Base-by-base conservation (phyloP, 2,888 invertebrate genomes). In the Xylota sylvarum region DNA sequence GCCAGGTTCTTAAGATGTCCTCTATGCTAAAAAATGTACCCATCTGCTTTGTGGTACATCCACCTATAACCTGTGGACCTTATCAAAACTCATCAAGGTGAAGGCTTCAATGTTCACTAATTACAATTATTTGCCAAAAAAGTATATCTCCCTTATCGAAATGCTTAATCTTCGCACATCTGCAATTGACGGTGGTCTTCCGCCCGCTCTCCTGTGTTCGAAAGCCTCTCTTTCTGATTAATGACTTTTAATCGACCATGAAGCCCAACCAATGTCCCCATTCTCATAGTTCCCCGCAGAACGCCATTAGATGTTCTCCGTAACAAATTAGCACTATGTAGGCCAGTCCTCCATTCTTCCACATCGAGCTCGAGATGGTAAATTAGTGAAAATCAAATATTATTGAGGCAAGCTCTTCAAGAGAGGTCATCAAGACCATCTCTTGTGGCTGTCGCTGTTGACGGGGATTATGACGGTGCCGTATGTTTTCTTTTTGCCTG, bases 241-340 rank as follows among this genome's bases (percentile, higher is more conserved):
- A 86, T 78, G 82, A 78, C 62, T 78, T 60, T 64, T 58, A 56
- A 77, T 81, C 62, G 73, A 69, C 62, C 78, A 69, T 82, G 78
- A 82, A 82, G 86, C 60, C 52, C 56, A 52, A 40, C 77, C 19
- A 43, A 64, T 82, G 86, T 62, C 86, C 86, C 86, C 82, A 69
- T 86, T 86, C 78, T 82, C 82, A 82, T 78, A 72, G 72, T 48
- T 60, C 67, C 62, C 60, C 58, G 48, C 60, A 65, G 65, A 81
- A 73, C 77, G 35, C 40, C 70, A 86, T 82, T 81, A 86, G 67
- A 77, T 19, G 60, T 48, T 67, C 48, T 30, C 86, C 82, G 82
- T 86, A 78, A 74, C 86, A 86, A 86, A 86, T 86, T 82, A 78
- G 73, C 86, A 77, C 77, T 60, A 79, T 80, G 73, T 84, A 79